Base-by-base conservation (phyloP, 2,888 invertebrate species). In the Leptarthrus brevirostris region DNA sequence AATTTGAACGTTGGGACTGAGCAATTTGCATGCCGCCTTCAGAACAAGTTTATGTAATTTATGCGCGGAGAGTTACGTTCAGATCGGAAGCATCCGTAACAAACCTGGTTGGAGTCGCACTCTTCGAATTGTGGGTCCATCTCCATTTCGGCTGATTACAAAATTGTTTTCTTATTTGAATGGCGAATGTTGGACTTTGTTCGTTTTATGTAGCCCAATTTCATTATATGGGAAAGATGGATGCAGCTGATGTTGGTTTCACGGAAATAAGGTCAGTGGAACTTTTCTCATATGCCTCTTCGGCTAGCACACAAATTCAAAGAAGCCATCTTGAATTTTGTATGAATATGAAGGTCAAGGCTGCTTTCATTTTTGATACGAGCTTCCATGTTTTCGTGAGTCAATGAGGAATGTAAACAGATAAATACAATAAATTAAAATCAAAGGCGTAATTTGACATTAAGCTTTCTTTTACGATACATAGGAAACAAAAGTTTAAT, bases 11-110 rank as follows among this genome's bases (percentile, higher is more conserved):
- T 6, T 52, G 30, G 52, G 52, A 30, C 30, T 18, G 30, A 69
- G 69, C 52, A 44, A 69, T 69, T 69, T 69, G 66, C 66, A 66
- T 66, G 69, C 52, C 69, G 52, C 49, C 52, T 44, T 30, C 24
- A 16, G 34, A 69, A 49, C 52, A 30, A 12, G 49, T 69, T 69
- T 52, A 2, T 10, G 69, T 69, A 69, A 69, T 69, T 69, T 69
- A 69, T 69, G 49, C 69, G 30, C 3, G 24, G 16, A 44, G 14
- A 26, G 2, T 1, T 56, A 22, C 14, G 24, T 40, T 40, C n/a
- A 40, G 12, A 40, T 12, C 40, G 40, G 40, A 40, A 12, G 30
- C 30, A 30, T 30, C 2, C 40, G 14, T 24, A 36, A 26, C 64
- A 44, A 44, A 64, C 64, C 64, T 58, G 58, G 12, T 22, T 36